A percentile compares a stretch with the other conserved stretches of the same genome.
phyloP scores from a whole-genome alignment of 2,888 invertebrate species.

The Cheilosia urbana region DNA sequence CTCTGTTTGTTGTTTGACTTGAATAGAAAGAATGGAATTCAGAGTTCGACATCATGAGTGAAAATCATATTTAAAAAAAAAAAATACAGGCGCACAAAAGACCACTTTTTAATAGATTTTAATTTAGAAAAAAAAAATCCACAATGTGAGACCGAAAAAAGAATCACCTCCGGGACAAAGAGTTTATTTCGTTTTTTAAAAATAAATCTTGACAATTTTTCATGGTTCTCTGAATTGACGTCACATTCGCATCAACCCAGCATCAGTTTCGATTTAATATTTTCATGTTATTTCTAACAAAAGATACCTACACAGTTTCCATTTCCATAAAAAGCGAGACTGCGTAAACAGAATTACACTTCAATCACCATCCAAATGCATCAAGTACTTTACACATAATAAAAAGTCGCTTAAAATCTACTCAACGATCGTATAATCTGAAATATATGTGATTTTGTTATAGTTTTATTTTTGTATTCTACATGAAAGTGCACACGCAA shows the following conservation, averaged over 20 bases:
- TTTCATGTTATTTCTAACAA: too few relatives aligned
- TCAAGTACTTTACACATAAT: slow-evolving; percentile 69
- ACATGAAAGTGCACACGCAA: slow-evolving; percentile 70
- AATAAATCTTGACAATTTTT: not conserved
- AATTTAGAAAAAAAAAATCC: too few relatives aligned
- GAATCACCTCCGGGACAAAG: too few relatives aligned
- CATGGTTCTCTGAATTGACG: slow-evolving; percentile 48
- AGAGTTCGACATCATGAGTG: not conserved
- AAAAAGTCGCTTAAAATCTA: slow-evolving; percentile 67
- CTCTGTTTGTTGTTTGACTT: too few relatives aligned
- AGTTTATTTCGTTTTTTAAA: too few relatives aligned
- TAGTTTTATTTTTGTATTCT: slow-evolving; percentile 28
- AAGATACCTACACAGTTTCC: not conserved
- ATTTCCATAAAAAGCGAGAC: not conserved
- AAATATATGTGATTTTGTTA: slow-evolving; percentile 50
- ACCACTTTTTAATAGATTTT: too few relatives aligned
- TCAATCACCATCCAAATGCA: slow-evolving; percentile 42
- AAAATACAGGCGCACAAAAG: slow-evolving; percentile 20
- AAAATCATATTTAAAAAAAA: slow-evolving; percentile 29
- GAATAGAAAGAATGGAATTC: too few relatives aligned
- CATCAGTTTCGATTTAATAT: too few relatives aligned
- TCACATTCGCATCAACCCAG: slow-evolving; percentile 16
- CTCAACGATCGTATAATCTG: slow-evolving; percentile 67
- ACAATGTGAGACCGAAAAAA: too few relatives aligned
- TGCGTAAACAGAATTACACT: slow-evolving; percentile 30